phyloP scores from a whole-genome alignment of 2,797 vertebrate genomes.

The Phoeniculus purpureus region DNA sequence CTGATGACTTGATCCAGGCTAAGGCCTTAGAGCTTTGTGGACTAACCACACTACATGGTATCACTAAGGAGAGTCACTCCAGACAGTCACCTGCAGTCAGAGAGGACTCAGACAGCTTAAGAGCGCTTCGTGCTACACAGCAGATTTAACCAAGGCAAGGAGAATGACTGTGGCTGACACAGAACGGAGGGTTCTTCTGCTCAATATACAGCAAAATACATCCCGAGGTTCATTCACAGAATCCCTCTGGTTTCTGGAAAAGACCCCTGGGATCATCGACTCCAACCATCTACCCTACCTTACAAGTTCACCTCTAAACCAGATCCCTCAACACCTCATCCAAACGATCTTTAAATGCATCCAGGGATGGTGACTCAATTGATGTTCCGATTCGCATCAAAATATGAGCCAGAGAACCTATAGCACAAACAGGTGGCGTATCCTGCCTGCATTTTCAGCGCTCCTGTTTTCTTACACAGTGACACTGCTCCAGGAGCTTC shows the following conservation, averaged over 20 bases:
- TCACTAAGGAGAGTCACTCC: fast-evolving
- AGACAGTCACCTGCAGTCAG: not conserved
- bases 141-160: not conserved
- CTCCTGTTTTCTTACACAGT: not conserved
- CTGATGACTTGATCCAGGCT: not conserved
- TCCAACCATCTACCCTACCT: no score
- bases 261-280: no score
- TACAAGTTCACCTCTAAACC: no score
- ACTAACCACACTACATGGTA: not conserved
- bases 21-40: not conserved
- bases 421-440: not conserved
- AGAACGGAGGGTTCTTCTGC: not conserved
- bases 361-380: no score
- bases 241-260: no score
- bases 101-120: not conserved
- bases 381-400: not conserved
- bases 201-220: not conserved
- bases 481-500: not conserved
- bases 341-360: no score
- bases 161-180: not conserved
- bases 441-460: not conserved
- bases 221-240: not conserved
- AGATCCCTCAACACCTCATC: no score
- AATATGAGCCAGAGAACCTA: not conserved
- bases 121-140: fast-evolving